Base-by-base conservation (phyloP, 2,113 vertebrate genomes). In the Hemiscyllium ocellatum region DNA sequence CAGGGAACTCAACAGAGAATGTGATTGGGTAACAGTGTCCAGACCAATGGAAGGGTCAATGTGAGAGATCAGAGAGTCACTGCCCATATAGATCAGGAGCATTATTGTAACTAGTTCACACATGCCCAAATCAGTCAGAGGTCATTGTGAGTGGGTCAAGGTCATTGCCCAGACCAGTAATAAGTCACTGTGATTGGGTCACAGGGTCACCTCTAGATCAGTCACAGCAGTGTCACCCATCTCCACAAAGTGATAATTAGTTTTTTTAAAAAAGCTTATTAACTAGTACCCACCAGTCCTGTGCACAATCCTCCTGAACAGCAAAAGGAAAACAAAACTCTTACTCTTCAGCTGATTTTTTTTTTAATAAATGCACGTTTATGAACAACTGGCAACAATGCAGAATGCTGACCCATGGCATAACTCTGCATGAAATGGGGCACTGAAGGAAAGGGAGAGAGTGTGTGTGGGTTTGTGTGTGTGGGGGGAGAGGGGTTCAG, bases 291-390 rank as follows among this genome's bases (percentile, higher is more conserved):
- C 72, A 7, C 52, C 15, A 33, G 5, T 33, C 50, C 50, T 89
- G 52, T 29, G 24, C 29, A 90, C 87, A 90, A n/a, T 65, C 52
- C 87, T 93, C 89, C 19, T 7, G n/a, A 66, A 4, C 13, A 15
- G 19, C 5, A 93, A 93, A 20, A 4, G 65, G 19, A 93, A 37
- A 93, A 37, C 33, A 93, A 15, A 29, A 91, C 29, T 65, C 61
- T 90, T 33, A 90, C 26, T 66, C 8, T 37, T 66, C 37, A 5
- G 89, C 20, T 91, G 89, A 19, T 42, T 37, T 29, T 93, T 93
- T 93, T 93, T 93, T 93, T 93, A 93, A 93, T 93, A 68, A 93
- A 93, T 20, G n/a, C 66, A 61, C 33, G 0, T 93, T 93, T 61
- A 61, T 66, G 17, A 66, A 66, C 37, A 65, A 87, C 26, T 52